Percentiles rank a stretch among this genome's conserved stretches.
Evolutionary conservation across 2,113 vertebrate species (phyloP).

Genomic region (Prunella fulvescens): DNA sequence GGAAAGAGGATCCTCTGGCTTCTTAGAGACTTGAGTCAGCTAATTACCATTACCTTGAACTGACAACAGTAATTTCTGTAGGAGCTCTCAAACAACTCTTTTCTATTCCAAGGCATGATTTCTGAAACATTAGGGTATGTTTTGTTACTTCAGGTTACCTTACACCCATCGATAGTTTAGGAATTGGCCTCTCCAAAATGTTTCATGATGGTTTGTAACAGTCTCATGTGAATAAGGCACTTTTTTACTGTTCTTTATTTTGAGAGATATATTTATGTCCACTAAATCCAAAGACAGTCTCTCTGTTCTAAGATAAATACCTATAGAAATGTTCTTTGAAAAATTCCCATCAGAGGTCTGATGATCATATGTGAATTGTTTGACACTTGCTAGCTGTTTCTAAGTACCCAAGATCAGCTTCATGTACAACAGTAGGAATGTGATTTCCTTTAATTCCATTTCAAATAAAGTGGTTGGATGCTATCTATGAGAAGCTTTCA

Average conservation of each 20-base stretch:
- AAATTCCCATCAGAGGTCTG: background rate
- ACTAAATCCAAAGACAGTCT: background rate
- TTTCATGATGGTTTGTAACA: background rate
- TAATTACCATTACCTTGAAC: background rate
- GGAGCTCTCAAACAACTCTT: background rate
- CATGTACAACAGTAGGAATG: background rate
- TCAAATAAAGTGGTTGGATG: background rate
- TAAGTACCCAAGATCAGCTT: background rate
- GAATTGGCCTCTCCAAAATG: background rate
- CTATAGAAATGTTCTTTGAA: background rate
- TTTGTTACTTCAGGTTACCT: background rate
- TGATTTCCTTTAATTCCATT: background rate
- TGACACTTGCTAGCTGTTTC: background rate
- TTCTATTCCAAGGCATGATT: background rate
- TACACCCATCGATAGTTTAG: background rate
- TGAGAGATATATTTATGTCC: background rate
- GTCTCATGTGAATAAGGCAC: background rate
- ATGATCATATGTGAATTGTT: background rate
- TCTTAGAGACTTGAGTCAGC: background rate
- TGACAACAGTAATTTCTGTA: background rate
- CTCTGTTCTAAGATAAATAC: background rate
- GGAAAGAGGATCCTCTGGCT: background rate
- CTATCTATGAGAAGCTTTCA: background rate
- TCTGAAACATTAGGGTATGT: background rate
- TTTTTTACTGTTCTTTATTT: background rate